Base-by-base conservation (phyloP, 1,140 invertebrate genomes). In the Neodiprion virginianus region DNA sequence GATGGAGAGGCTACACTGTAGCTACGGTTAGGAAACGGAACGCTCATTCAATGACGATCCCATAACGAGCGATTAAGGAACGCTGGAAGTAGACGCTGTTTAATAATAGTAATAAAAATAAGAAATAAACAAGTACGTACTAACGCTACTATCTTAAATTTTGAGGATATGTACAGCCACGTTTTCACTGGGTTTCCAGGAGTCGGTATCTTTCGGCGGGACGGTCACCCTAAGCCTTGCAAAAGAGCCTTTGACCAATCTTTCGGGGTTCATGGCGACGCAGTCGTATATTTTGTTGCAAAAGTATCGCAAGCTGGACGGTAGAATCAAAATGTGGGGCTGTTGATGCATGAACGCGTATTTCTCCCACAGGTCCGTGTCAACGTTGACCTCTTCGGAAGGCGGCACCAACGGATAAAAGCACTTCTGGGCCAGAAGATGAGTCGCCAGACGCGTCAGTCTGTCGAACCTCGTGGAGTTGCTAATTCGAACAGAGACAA, bases 401-500 rank as follows among this genome's bases (percentile, higher is more conserved):
- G 94, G 90, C 73, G 95, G 95, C 85, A 93, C 94, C 11, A 97
- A 81, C 12, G 96, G 96, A 87, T 96, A 96, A 83, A 95, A 96
- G 79, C 91, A 92, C 76, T 92, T 91, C 87, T 98, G 96, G 72
- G 89, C 84, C 48, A 97, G 82, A 47, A 98, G 81, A 84, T 97
- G 95, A 65, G 91, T 90, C 28, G 93, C 92, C 28, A 95, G 81
- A 12, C 95, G 91, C 53, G 92, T 89, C 72, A 96, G 85, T 76
- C 94, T 92, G 81, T 96, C 94, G 17, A 75, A 86, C 69, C 79
- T 80, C 14, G 71, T 72, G 68, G 81, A 73, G 71, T 83, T 85
- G 7, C 87, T 89, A 73, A 80, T 76, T 66, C 48, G 65, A 21
- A 69, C 11, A 14, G 72, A 82, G 83, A 75, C 79, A 71, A 68